phyloP scores from a whole-genome alignment of 2,113 vertebrate species.

The Petromus typicus region DNA sequence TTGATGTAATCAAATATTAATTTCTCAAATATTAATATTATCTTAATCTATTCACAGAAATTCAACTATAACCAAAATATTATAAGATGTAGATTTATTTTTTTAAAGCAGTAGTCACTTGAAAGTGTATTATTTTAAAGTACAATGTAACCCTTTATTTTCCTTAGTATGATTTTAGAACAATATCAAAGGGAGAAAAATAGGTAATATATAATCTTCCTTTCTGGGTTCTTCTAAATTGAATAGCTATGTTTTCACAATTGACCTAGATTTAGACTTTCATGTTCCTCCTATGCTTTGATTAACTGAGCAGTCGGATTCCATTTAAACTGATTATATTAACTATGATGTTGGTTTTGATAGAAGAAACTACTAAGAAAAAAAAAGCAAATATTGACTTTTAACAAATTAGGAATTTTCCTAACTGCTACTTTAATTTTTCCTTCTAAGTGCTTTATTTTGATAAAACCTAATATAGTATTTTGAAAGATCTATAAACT shows the following conservation, averaged over 20 bases:
- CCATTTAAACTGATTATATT: neutral
- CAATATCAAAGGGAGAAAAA: neutral
- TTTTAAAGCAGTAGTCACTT: neutral
- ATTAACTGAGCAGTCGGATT: neutral
- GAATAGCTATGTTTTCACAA: neutral
- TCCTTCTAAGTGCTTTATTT: neutral
- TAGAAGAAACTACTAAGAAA: neutral
- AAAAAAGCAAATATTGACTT: neutral
- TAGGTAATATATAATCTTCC: neutral
- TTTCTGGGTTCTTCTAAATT: neutral
- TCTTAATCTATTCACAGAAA: neutral
- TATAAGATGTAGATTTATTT: neutral
- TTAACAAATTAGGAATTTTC: neutral
- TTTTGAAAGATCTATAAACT: neutral
- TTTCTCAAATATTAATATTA: neutral
- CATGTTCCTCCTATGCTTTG: neutral
- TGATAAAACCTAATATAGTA: neutral
- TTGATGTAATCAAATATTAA: conserved; percentile 18
- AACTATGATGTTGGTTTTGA: neutral
- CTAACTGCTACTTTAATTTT: neutral
- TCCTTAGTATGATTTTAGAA: neutral
- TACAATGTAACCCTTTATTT: neutral
- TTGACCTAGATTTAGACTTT: neutral
- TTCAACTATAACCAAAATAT: neutral
- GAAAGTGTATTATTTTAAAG: neutral